A percentile compares a stretch with the other conserved stretches of the same genome.
These are phyloP conservation scores for Aphyosemion australe DNA, from an alignment of 2,113 vertebrate species.

Conservation along the genomic window DNA sequence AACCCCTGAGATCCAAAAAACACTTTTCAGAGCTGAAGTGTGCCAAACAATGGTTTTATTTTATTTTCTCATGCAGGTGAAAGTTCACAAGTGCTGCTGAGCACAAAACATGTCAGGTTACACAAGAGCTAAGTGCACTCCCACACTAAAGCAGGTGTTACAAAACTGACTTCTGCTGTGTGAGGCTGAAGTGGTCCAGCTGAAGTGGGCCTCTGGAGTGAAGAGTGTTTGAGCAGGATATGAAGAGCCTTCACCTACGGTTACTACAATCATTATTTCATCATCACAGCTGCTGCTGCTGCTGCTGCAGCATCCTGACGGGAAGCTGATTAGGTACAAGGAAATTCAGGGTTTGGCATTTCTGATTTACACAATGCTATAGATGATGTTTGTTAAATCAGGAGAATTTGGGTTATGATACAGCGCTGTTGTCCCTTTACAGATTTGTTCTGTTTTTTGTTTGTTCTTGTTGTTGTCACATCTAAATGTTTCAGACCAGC, in stretches of 20 bases:
- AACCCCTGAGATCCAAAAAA: background rate
- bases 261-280: conserved; percentile 46
- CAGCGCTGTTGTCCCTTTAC: no score
- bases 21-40: background rate
- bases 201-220: conserved; percentile 46
- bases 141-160: conserved; percentile 47
- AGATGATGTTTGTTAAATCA: no score
- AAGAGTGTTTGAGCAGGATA: conserved; percentile 28
- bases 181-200: conserved; percentile 44
- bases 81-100: conserved; percentile 13
- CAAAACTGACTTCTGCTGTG: conserved; percentile 55
- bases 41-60: conserved; percentile 4
- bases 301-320: conserved; percentile 1
- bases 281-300: conserved; percentile 20
- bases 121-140: conserved; percentile 44
- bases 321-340: conserved; percentile 31
- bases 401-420: no score
- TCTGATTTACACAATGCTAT: no score
- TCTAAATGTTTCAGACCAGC: no score
- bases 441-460: no score
- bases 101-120: conserved; percentile 38
- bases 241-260: conserved; percentile 29
- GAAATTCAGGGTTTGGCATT: background rate
- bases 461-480: no score
- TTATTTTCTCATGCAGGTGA: conserved; percentile 28